Evolutionary conservation across 2,888 invertebrate species (phyloP).

Genomic region (Chymomyza fuscimana): DNA sequence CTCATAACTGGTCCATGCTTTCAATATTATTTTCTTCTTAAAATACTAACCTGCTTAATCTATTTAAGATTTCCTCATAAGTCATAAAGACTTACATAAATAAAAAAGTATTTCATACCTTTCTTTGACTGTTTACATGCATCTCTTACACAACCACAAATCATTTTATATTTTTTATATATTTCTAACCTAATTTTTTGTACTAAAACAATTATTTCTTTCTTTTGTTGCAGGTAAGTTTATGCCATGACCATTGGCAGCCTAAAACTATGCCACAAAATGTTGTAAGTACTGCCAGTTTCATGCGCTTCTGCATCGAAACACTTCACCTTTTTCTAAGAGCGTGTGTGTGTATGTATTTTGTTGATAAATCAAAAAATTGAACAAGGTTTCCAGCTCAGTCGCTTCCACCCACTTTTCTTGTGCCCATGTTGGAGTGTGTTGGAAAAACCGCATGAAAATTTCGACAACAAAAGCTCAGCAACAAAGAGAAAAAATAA

Average conservation of each 20-base stretch:
- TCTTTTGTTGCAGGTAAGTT: slow-evolving; percentile 64
- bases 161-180: background rate
- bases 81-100: no score
- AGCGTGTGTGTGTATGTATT: slow-evolving; percentile 31
- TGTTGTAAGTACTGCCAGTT: slow-evolving; percentile 52
- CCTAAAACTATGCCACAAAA: slow-evolving; percentile 22
- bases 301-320: background rate
- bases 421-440: background rate
- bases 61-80: no score
- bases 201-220: background rate
- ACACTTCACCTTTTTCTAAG: background rate
- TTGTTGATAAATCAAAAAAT: slow-evolving; percentile 59
- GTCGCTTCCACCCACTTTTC: background rate
- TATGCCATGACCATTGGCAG: background rate
- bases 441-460: slow-evolving; percentile 25
- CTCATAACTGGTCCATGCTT: no score
- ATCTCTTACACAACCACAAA: background rate
- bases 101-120: no score
- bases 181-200: slow-evolving; percentile 17
- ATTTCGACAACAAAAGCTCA: background rate
- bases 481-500: background rate
- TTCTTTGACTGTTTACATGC: no score
- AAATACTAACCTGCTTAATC: no score
- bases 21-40: no score
- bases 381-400: slow-evolving; percentile 52